phyloP scores from a whole-genome alignment of 2,888 invertebrate species.

The Agrilus biguttatus region DNA sequence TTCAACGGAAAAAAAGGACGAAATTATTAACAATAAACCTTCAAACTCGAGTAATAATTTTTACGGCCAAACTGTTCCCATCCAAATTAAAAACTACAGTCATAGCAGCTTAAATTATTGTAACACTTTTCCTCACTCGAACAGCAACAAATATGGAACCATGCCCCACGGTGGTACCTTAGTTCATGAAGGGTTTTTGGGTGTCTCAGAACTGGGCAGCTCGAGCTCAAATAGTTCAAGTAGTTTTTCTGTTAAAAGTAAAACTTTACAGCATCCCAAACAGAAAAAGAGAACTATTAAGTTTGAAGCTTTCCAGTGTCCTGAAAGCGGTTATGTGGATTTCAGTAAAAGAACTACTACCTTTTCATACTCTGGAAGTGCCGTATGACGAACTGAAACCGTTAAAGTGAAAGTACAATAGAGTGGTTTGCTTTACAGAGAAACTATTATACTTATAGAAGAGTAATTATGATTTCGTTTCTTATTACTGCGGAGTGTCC shows the following conservation, averaged over 20 bases:
- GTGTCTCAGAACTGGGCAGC: conserved; percentile 27
- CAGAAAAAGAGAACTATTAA: conserved; percentile 28
- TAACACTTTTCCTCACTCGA: conserved; percentile 12
- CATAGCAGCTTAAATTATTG: conserved; percentile 16
- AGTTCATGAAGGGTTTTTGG: conserved; percentile 29
- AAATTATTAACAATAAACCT: conserved; percentile 19
- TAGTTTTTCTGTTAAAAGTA: conserved; percentile 26
- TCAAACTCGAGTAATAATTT: conserved; percentile 14
- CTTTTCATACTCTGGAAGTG: conserved; percentile 26
- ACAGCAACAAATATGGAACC: conserved; percentile 26
- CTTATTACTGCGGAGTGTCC: too few relatives aligned
- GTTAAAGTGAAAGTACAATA: too few relatives aligned
- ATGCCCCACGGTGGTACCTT: conserved; percentile 24
- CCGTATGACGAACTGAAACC: conserved; percentile 21
- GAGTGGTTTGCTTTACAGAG: too few relatives aligned
- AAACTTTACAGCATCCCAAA: conserved; percentile 27
- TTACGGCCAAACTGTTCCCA: conserved; percentile 33
- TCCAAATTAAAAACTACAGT: conserved; percentile 29
- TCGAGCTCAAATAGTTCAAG: conserved; percentile 28
- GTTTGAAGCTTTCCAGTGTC: conserved; percentile 30
- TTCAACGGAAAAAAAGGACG: conserved; percentile 15
- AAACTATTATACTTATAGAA: too few relatives aligned
- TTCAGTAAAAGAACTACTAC: conserved; percentile 23
- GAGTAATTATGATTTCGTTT: too few relatives aligned
- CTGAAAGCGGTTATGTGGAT: conserved; percentile 22